Percentiles rank a stretch among this genome's conserved stretches.
Conservation (phyloP, 1,140 invertebrate species). For the Drosophila parabipectinata region DNA sequence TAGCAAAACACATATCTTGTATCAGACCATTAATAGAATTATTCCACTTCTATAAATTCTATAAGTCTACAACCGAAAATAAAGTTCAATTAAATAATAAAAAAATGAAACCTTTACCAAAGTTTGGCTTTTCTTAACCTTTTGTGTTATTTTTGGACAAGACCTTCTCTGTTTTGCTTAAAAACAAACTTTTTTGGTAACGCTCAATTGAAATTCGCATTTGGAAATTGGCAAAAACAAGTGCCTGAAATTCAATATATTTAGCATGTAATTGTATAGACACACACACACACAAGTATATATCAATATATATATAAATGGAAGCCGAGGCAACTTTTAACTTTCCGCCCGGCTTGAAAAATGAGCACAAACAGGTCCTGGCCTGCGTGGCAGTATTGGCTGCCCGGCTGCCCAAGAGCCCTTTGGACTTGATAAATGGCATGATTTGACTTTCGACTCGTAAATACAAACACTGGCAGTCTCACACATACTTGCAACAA, state of each 20-base stretch:
- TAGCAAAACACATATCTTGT: too few relatives aligned
- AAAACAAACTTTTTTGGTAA: conserved; percentile 46
- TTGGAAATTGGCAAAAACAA: conserved; percentile 64
- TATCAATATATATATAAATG: neutral
- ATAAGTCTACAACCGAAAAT: too few relatives aligned
- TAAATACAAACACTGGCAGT: conserved; percentile 21
- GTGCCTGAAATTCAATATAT: conserved; percentile 52
- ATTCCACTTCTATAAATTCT: too few relatives aligned
- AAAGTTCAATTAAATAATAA: neutral
- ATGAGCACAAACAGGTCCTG: conserved; percentile 53
- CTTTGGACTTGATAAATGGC: conserved; percentile 62
- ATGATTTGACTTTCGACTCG: conserved; percentile 59
- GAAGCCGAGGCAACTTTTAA: conserved; percentile 11
- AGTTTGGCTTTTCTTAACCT: neutral
- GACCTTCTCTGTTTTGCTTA: conserved; percentile 16
- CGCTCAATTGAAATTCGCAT: conserved; percentile 68
- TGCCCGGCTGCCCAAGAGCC: conserved; percentile 24
- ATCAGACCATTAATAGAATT: too few relatives aligned
- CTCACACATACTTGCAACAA: conserved; percentile 10
- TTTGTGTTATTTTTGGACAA: conserved; percentile 10
- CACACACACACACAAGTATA: conserved; percentile 7
- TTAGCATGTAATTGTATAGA: conserved; percentile 7
- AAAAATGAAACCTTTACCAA: neutral
- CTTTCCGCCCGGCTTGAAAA: conserved; percentile 45
- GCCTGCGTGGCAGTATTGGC: conserved; percentile 54